These are phyloP conservation scores for Koerneria pararmatus DNA, from an alignment of 2,888 invertebrate species.

Conservation along the genomic window DNA sequence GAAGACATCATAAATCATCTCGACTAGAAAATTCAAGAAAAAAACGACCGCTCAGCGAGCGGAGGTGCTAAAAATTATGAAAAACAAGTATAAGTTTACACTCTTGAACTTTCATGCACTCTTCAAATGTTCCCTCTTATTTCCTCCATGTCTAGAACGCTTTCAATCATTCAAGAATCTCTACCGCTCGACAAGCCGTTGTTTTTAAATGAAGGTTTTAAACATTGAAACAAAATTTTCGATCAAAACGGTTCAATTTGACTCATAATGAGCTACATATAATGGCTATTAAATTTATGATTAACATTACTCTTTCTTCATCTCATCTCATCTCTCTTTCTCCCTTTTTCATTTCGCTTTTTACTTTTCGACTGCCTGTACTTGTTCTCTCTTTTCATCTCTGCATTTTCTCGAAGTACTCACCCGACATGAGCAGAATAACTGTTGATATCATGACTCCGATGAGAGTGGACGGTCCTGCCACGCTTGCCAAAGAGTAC, in stretches of 20 bases:
- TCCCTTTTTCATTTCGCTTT: slow-evolving; percentile 22
- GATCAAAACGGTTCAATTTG: too few species aligned
- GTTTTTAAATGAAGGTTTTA: neutral
- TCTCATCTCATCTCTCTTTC: slow-evolving; percentile 23
- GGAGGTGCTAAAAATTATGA: too few species aligned
- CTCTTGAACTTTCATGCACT: too few species aligned
- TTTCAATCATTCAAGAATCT: neutral
- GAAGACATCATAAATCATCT: too few species aligned
- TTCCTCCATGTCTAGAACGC: too few species aligned
- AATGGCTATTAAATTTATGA: too few species aligned
- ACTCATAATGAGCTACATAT: too few species aligned
- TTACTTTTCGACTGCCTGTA: neutral
- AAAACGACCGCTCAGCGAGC: too few species aligned
- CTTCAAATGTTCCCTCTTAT: too few species aligned
- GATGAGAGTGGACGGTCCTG: slow-evolving; percentile 19
- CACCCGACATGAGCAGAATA: slow-evolving; percentile 12
- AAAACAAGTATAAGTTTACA: too few species aligned
- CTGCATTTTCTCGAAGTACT: neutral
- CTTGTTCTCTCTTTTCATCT: too few species aligned
- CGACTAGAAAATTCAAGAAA: too few species aligned
- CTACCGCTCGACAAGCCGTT: neutral
- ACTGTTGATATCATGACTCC: slow-evolving; percentile 15
- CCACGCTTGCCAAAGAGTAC: slow-evolving; percentile 16
- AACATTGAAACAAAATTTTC: neutral
- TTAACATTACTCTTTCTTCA: slow-evolving; percentile 26